Evolutionary conservation across 2,113 vertebrate genomes (phyloP), one percentile per base, ranked within the genome.

Genomic region (Ciconia boyciana): DNA sequence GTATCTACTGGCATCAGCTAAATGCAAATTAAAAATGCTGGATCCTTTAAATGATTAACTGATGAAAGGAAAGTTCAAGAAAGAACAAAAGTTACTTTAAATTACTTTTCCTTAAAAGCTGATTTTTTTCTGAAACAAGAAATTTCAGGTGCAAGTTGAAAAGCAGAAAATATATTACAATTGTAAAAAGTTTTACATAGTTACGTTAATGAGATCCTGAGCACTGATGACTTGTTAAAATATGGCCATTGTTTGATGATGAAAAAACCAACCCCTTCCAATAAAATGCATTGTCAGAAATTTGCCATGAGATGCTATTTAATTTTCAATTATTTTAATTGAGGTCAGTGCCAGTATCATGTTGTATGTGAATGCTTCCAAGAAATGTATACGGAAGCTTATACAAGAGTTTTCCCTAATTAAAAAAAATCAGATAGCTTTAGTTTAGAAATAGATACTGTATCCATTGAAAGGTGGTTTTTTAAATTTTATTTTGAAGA

Each of bases 71-170:
- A 77, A 96, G 17, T 57, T 55, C 66, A 94, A 91, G 62, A 60
- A 84, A 64, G 49, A 95, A 95, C 51, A 60, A 81, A 96, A 95
- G 34, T 93, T 96, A 91, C 88, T 91, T 97, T 96, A 97, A 98
- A 95, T 97, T 87, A 97, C 82, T 96, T 97, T 98, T 98, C 94
- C 95, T 98, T 97, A 97, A 98, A 98, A 98, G 98, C 96, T 94
- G 93, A 95, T 96, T 97, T 95, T 95, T 97, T 98, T 98, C 98
- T 98, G 98, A 98, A 98, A 99, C 98, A 98, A 98, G 98, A 98
- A 98, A 98, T 96, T 98, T 97, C 97, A 97, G 98, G 97, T 98
- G 97, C 97, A 98, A 98, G 98, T 98, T 94, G 92, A 98, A 98
- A 98, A 98, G 97, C 96, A 98, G 97, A 98, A 98, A 97, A 97